Evolutionary conservation across 1,140 invertebrate genomes (phyloP).

Genomic region (Drosophila lacteicornis): DNA sequence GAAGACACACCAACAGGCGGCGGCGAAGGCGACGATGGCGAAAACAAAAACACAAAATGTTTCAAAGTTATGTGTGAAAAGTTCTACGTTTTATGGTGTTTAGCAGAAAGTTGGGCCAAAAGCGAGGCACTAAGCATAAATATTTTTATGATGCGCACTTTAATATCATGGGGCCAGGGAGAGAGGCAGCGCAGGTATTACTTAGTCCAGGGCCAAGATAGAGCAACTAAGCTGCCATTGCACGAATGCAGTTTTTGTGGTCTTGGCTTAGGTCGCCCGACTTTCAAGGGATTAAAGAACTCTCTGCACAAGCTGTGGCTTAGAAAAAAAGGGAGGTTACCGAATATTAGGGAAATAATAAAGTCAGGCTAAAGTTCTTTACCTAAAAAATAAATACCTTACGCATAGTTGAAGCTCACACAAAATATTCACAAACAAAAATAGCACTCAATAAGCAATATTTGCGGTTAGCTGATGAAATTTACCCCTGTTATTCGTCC

Average conservation of each 20-base stretch:
- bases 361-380: background rate
- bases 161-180: constrained; percentile 22
- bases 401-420: background rate
- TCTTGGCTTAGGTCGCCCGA: constrained; percentile 11
- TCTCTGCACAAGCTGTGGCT: background rate
- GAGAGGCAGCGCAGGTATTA: constrained; percentile 22
- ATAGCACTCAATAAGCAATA: constrained; percentile 9
- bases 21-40: constrained; percentile 13
- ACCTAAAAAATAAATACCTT: background rate
- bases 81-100: constrained; percentile 56
- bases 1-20: constrained; percentile 20
- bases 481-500: background rate
- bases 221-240: constrained; percentile 26
- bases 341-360: background rate
- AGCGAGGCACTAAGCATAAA: constrained; percentile 30
- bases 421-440: background rate
- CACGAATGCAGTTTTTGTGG: constrained; percentile 29
- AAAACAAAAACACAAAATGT: constrained; percentile 42
- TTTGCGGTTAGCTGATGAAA: background rate
- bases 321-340: no score
- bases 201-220: constrained; percentile 25
- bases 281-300: constrained; percentile 16
- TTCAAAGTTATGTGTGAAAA: constrained; percentile 53
- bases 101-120: constrained; percentile 44
- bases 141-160: constrained; percentile 50